A percentile compares a stretch with the other conserved stretches of the same genome.
Conservation (phyloP, 1,140 invertebrate genomes). For the Zaprionus davidi region DNA sequence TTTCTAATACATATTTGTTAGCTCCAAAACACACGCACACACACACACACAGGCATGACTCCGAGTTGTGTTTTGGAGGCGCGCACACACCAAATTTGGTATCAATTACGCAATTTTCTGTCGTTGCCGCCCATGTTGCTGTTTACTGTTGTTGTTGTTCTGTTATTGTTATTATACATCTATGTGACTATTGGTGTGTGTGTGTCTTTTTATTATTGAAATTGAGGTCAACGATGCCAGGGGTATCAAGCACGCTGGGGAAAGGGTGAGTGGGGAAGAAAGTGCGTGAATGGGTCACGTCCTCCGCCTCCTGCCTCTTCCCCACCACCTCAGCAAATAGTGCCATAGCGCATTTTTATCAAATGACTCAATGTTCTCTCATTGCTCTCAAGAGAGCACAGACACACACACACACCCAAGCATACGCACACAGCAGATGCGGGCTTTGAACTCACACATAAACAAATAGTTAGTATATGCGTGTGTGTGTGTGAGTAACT, state of each 20-base stretch:
- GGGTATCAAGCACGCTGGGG: neutral
- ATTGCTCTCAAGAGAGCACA: constrained; percentile 11
- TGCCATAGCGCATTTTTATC: constrained; percentile 29
- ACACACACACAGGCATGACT: constrained; percentile 10
- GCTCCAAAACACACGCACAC: constrained; percentile 45
- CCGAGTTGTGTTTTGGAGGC: constrained; percentile 19
- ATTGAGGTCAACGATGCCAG: constrained; percentile 37
- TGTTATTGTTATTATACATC: constrained; percentile 23
- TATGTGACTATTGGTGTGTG: constrained; percentile 10
- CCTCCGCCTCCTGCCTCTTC: neutral
- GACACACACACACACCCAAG: neutral
- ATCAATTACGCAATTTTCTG: constrained; percentile 68
- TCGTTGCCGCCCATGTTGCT: constrained; percentile 22
- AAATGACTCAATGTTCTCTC: constrained; percentile 33
- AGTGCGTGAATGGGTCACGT: constrained; percentile 30
- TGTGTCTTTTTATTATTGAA: constrained; percentile 27
- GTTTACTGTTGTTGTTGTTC: constrained; percentile 21
- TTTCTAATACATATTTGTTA: constrained; percentile 62
- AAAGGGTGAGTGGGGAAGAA: neutral
- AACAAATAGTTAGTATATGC: neutral
- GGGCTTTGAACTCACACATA: constrained; percentile 15
- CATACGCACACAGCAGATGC: neutral
- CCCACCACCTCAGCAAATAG: constrained; percentile 8
- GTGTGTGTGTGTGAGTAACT: constrained; percentile 16
- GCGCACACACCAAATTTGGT: constrained; percentile 58